Evolutionary conservation across 2,888 invertebrate species (phyloP), one percentile per base, ranked within the genome.

Genomic region (Nemapogon koenigi): DNA sequence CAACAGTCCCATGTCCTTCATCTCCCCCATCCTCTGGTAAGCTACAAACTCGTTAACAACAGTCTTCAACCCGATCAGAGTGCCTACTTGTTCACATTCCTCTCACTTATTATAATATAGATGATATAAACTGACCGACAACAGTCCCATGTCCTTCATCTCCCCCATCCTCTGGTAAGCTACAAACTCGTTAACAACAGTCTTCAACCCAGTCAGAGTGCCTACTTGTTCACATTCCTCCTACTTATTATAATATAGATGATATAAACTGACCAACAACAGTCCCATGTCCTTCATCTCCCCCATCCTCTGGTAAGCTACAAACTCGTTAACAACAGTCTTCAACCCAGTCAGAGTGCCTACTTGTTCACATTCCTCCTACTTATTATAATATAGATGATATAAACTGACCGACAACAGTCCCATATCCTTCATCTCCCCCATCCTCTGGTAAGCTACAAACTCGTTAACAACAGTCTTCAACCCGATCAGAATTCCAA

Each of bases 391-490:
- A n/a, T n/a, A n/a, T n/a, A n/a, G n/a, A n/a, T n/a, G n/a, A n/a
- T n/a, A n/a, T n/a, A n/a, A n/a, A n/a, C n/a, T n/a, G n/a, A n/a
- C n/a, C n/a, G n/a, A n/a, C n/a, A n/a, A n/a, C 27, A 69, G 41
- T 0, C 76, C 73, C 0, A 53, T 55, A 1, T 53, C 49, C 41
- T 84, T 84, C 64, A 86, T 84, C 43, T 81, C 72, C 0, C 87
- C 86, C 59, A 97, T 82, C 32, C 86, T 78, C 56, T 89, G 80
- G 59, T 94, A 97, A 0, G 96, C 96, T 0, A 94, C 89, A 59
- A 97, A 96, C 62, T 97, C 97, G 55, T 97, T 97, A 11, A 95
- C 84, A 13, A 94, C 86, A 0, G 91, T 91, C 73, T 97, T 97
- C 14, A 94, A 68, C 0, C 96, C 97, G 31, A 97, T 88, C 6